Evolutionary conservation across 1,140 invertebrate genomes (phyloP).

Genomic region (Ceratosolen fusciceps): DNA sequence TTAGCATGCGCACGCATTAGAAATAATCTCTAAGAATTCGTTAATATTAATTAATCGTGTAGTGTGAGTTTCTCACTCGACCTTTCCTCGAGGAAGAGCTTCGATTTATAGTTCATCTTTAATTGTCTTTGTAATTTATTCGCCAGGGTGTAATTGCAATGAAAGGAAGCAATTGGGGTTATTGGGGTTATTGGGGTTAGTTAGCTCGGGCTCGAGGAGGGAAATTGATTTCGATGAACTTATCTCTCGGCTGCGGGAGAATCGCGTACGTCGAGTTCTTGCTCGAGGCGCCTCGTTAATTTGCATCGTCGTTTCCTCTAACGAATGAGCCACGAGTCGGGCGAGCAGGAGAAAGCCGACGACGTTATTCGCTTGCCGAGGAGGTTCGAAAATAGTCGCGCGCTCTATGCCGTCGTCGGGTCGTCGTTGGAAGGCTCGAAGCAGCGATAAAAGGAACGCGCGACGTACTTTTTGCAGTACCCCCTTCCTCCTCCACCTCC

Average conservation of each 20-base stretch:
- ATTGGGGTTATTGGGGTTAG: not conserved
- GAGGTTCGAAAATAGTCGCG: conserved; percentile 19
- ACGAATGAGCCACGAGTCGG: not conserved
- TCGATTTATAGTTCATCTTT: too few species aligned
- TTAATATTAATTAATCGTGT: too few species aligned
- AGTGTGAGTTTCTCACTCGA: too few species aligned
- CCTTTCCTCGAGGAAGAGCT: too few species aligned
- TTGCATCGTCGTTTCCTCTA: conserved; percentile 1
- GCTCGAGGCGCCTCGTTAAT: not conserved
- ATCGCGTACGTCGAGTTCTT: not conserved
- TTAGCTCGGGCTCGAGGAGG: not conserved
- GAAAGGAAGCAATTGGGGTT: too few species aligned
- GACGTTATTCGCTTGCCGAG: not conserved
- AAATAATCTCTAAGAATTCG: too few species aligned
- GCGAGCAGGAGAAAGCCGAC: not conserved
- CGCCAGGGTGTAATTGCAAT: too few species aligned
- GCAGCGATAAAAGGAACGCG: not conserved
- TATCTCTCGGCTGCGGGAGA: not conserved
- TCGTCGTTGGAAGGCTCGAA: too few species aligned
- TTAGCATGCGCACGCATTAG: too few species aligned
- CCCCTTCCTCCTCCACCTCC: not conserved
- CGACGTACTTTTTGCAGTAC: not conserved
- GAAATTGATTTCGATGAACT: not conserved
- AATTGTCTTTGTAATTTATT: too few species aligned
- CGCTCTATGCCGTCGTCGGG: not conserved